These are phyloP conservation scores for Notospermus geniculatus DNA, from an alignment of 1,140 invertebrate genomes.

Conservation along the genomic window DNA sequence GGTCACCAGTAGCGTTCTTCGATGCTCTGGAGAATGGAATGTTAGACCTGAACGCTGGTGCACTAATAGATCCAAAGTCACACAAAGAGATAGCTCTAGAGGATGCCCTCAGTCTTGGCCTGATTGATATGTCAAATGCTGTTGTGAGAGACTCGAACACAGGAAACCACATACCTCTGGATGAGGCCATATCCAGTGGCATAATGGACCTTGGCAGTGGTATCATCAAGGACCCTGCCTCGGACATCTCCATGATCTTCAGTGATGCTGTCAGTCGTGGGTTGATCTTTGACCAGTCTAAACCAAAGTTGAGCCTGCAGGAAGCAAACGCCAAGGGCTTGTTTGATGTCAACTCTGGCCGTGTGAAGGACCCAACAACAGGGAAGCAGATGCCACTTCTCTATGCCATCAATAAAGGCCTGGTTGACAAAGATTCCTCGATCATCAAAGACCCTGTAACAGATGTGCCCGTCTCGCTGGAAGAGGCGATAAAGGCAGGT, in stretches of 20 bases:
- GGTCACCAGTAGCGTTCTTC: background rate
- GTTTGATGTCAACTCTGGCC: constrained; percentile 66
- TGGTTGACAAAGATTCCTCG: constrained; percentile 42
- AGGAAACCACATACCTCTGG: constrained; percentile 60
- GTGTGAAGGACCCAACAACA: constrained; percentile 72
- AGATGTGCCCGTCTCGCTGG: constrained; percentile 26
- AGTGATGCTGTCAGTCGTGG: constrained; percentile 2
- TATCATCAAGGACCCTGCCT: background rate
- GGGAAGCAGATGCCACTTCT: constrained; percentile 47
- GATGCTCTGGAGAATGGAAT: constrained; percentile 10
- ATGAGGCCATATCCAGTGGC: constrained; percentile 51
- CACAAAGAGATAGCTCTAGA: constrained; percentile 60
- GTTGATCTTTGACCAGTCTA: constrained; percentile 54
- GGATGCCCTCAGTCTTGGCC: constrained; percentile 72
- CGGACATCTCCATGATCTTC: background rate
- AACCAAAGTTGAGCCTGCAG: constrained; percentile 60
- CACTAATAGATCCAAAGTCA: background rate
- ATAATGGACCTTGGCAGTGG: constrained; percentile 39
- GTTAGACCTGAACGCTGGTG: background rate
- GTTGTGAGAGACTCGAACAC: constrained; percentile 75
- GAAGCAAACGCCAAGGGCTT: constrained; percentile 62
- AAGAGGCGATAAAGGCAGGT: constrained; percentile 39
- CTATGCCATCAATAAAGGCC: constrained; percentile 67
- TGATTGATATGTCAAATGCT: constrained; percentile 72
- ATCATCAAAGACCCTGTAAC: background rate